These are phyloP conservation scores for Carollia perspicillata DNA, from an alignment of 2,113 vertebrate genomes.

Conservation along the genomic window DNA sequence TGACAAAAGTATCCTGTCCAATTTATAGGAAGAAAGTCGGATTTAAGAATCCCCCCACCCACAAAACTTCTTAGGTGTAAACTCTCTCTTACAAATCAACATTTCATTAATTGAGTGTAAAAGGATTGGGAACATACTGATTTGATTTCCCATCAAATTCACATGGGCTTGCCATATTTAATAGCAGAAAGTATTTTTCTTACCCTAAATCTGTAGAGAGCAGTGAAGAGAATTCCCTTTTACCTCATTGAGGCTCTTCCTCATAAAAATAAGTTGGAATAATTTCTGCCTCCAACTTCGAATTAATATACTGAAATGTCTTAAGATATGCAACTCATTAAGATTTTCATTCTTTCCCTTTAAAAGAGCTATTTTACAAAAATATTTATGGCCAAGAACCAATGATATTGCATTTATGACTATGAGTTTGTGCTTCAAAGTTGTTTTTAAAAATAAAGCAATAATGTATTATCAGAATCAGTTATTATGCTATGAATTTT, in stretches of 20 bases:
- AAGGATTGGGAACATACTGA: background rate
- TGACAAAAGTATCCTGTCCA: background rate
- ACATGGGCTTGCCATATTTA: slow-evolving; percentile 14
- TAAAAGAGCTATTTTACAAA: background rate
- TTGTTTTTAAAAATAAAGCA: background rate
- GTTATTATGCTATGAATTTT: background rate
- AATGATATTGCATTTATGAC: background rate
- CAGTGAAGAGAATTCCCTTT: background rate
- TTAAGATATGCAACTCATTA: background rate
- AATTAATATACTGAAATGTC: background rate
- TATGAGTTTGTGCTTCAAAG: background rate
- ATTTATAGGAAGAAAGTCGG: slow-evolving; percentile 19
- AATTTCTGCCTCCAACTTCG: background rate
- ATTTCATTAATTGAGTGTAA: slow-evolving; percentile 29
- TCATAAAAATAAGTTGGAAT: background rate
- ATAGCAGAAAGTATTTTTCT: background rate
- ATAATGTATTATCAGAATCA: background rate
- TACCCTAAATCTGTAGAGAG: background rate
- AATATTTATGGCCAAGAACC: background rate
- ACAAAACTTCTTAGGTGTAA: background rate
- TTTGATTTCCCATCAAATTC: slow-evolving; percentile 10
- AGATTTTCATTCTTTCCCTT: background rate
- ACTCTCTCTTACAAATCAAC: slow-evolving; percentile 37
- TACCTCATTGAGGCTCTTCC: background rate
- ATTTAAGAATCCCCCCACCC: background rate